Conservation (phyloP, 2,888 invertebrate species). For the Oscheius sp. region DNA sequence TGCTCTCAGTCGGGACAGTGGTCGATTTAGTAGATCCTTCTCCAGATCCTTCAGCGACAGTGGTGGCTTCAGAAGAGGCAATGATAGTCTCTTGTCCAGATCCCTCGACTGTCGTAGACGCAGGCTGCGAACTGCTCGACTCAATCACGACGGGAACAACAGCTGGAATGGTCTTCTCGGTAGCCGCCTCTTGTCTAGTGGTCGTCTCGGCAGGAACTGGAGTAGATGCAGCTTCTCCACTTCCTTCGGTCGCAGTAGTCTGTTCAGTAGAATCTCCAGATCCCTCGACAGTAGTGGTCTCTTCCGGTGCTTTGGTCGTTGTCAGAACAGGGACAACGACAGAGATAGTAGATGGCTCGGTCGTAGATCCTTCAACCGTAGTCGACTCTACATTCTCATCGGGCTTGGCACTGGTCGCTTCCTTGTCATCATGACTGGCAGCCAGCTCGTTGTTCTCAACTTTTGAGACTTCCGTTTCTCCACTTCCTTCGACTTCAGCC, state of each 20-base stretch:
- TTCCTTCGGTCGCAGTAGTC: conserved; percentile 30
- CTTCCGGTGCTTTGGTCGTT: no score
- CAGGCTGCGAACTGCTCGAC: no score
- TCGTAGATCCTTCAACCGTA: no score
- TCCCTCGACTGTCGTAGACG: neutral
- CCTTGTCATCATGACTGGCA: conserved; percentile 16
- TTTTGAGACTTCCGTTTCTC: conserved; percentile 33
- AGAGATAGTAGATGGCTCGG: no score
- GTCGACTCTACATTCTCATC: no score
- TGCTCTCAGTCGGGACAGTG: conserved; percentile 9
- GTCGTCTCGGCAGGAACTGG: neutral
- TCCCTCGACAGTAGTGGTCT: no score
- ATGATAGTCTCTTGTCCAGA: neutral
- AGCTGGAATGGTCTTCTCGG: neutral
- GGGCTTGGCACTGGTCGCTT: no score
- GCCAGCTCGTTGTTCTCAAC: conserved; percentile 22
- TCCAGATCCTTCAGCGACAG: conserved; percentile 34
- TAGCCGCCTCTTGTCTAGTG: neutral
- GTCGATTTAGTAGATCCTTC: conserved; percentile 27
- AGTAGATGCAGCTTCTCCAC: conserved; percentile 39
- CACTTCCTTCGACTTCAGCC: conserved; percentile 25
- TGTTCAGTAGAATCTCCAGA: conserved; percentile 12
- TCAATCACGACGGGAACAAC: no score
- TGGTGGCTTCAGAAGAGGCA: neutral
- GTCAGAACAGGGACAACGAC: no score